phyloP scores from a whole-genome alignment of 53 echinoderm and acorn worm species.

The Stichopus horrens region DNA sequence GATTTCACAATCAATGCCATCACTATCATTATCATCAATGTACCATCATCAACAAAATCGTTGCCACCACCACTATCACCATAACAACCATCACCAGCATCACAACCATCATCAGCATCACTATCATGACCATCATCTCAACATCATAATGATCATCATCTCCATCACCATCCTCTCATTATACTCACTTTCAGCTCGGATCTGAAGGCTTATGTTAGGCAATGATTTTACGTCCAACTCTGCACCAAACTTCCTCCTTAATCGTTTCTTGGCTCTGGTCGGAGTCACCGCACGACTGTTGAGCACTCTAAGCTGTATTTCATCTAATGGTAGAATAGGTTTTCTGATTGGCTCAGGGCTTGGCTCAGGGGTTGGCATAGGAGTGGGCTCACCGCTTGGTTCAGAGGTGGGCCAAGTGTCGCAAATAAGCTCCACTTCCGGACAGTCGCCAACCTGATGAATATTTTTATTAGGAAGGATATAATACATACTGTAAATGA shows the following conservation, averaged over 20 bases:
- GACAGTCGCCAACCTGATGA: neutral
- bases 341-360: neutral
- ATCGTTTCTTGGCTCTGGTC: neutral
- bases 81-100: no score
- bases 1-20: no score
- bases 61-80: no score
- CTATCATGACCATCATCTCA: no score
- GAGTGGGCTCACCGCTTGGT: neutral
- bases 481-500: no score
- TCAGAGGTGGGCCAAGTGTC: neutral
- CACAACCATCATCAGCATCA: no score
- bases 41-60: no score
- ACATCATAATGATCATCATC: no score
- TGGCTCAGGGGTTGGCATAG: neutral
- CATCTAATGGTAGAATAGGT: neutral
- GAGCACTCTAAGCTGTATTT: neutral
- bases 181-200: neutral
- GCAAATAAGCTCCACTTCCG: neutral
- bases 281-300: neutral
- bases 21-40: no score
- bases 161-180: no score
- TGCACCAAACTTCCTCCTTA: neutral
- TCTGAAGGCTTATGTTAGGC: neutral
- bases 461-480: neutral
- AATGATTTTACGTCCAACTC: neutral